Evolutionary conservation across 2,797 vertebrate species (phyloP).

Genomic region (Sebastes melanostomus): DNA sequence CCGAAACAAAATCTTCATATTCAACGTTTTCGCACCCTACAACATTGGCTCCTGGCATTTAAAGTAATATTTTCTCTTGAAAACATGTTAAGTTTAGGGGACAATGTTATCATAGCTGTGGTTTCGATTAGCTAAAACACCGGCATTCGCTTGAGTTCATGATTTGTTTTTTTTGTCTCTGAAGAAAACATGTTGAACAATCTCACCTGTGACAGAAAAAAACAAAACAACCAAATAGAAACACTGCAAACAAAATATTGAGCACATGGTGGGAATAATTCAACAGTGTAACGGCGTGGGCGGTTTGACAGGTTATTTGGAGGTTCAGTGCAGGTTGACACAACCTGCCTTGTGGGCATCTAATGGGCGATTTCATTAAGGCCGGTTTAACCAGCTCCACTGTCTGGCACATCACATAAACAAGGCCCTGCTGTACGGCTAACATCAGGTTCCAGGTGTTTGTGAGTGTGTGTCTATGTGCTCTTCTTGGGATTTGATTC

Average conservation of each 20-base stretch:
- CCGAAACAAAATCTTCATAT: not conserved
- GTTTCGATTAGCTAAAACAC: too few relatives aligned
- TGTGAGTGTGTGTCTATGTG: not conserved
- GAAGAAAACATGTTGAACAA: not conserved
- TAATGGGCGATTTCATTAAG: slow-evolving; percentile 15
- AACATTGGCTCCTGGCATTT: not conserved
- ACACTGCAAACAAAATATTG: not conserved
- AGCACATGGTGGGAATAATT: not conserved
- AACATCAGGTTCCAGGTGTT: not conserved
- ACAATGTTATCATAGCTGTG: too few relatives aligned
- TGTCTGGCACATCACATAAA: slow-evolving; percentile 18
- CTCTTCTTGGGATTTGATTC: not conserved
- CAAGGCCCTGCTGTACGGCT: not conserved
- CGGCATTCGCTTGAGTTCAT: too few relatives aligned
- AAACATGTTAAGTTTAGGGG: too few relatives aligned
- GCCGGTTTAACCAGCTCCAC: slow-evolving; percentile 9
- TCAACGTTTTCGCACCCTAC: not conserved
- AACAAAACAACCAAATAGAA: not conserved
- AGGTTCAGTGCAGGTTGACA: not conserved
- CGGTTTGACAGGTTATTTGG: slow-evolving; percentile 21
- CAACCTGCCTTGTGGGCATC: not conserved
- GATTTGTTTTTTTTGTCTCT: too few relatives aligned
- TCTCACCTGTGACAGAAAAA: not conserved
- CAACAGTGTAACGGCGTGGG: not conserved
- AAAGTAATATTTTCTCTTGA: not conserved